These are phyloP conservation scores for Nymphalis io DNA, from an alignment of 1,140 invertebrate genomes.

Conservation along the genomic window DNA sequence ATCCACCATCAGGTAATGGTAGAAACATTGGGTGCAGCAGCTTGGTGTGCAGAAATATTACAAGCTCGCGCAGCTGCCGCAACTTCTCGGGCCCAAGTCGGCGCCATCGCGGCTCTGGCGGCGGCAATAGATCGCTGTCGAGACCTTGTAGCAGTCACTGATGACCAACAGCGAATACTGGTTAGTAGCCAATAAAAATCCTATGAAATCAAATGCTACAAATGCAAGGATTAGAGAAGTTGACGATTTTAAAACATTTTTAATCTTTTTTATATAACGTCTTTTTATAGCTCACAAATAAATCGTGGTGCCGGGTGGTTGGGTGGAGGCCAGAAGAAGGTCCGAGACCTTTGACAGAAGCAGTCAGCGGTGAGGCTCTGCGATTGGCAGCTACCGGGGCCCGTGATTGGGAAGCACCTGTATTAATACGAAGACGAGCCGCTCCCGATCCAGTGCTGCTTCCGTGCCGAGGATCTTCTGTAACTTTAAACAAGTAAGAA, in stretches of 20 bases:
- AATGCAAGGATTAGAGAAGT: too few species aligned
- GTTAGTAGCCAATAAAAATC: constrained; percentile 76
- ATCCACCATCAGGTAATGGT: constrained; percentile 83
- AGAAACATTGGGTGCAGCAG: constrained; percentile 85
- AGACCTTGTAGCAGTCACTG: constrained; percentile 93
- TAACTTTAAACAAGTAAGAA: constrained; percentile 74
- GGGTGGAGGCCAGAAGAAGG: constrained; percentile 90
- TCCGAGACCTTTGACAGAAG: constrained; percentile 85
- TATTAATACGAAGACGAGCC: constrained; percentile 90
- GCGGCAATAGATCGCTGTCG: constrained; percentile 91
- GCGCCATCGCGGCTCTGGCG: constrained; percentile 89
- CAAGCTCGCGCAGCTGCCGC: constrained; percentile 87
- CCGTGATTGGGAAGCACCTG: constrained; percentile 92
- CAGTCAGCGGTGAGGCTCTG: constrained; percentile 71
- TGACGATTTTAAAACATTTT: too few species aligned
- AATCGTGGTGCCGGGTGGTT: constrained; percentile 87
- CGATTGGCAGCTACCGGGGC: constrained; percentile 85
- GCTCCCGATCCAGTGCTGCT: constrained; percentile 89
- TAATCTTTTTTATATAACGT: neutral
- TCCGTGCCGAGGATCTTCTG: constrained; percentile 87
- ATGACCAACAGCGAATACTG: constrained; percentile 91
- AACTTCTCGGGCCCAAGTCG: constrained; percentile 83
- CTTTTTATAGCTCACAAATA: constrained; percentile 87
- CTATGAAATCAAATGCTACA: too few species aligned
- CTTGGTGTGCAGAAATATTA: constrained; percentile 87